These are phyloP conservation scores for Protonibea diacanthus DNA, from an alignment of 2,797 vertebrate genomes.

Conservation along the genomic window DNA sequence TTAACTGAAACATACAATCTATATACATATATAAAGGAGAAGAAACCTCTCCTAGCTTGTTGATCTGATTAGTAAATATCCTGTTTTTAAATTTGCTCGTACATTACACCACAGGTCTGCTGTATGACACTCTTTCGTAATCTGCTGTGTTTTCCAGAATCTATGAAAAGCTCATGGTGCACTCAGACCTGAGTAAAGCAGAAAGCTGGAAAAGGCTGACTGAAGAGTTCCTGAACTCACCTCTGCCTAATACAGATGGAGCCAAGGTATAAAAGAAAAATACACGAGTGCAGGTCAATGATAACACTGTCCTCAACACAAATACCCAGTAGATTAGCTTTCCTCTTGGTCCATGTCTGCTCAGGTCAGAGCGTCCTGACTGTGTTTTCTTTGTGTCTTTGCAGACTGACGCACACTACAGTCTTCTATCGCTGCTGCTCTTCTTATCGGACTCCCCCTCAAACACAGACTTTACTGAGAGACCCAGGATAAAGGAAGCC, in stretches of 20 bases:
- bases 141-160: slow-evolving; percentile 84
- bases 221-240: slow-evolving; percentile 91
- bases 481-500: slow-evolving; percentile 89
- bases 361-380: background rate
- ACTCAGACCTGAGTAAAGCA: slow-evolving; percentile 96
- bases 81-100: background rate
- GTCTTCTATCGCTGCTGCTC: slow-evolving; percentile 92
- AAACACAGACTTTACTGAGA: slow-evolving; percentile 92
- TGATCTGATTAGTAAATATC: background rate
- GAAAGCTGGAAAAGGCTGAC: slow-evolving; percentile 94
- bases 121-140: background rate
- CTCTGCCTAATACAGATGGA: slow-evolving; percentile 88
- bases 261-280: slow-evolving; percentile 84
- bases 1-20: no score
- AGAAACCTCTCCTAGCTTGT: no score
- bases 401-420: slow-evolving; percentile 90
- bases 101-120: no score
- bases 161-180: slow-evolving; percentile 95
- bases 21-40: no score
- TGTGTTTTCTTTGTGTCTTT: background rate
- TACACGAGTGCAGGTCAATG: background rate
- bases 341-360: background rate
- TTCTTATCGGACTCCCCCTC: slow-evolving; percentile 93
- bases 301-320: background rate
- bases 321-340: background rate